Conservation (phyloP, 37 sponge, comb jelly and placozoan genomes). For the Lycopodina hypogea region DNA sequence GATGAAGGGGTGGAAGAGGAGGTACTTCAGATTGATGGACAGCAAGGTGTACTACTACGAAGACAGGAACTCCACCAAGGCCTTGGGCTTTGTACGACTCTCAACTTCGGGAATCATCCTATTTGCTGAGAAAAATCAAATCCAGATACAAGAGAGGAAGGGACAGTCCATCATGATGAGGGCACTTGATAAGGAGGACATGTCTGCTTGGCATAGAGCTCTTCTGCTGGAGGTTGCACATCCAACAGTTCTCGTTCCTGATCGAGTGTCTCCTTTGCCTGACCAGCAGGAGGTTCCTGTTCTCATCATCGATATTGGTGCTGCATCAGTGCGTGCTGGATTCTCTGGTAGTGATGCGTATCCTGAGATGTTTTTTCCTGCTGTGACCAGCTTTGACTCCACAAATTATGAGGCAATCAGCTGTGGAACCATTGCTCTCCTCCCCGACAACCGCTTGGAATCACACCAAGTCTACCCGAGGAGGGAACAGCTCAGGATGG, state of each 20-base stretch:
- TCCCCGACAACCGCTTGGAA: slow-evolving; percentile 38
- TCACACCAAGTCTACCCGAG: slow-evolving; percentile 53
- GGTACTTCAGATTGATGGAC: slow-evolving; percentile 65
- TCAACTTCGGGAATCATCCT: slow-evolving; percentile 22
- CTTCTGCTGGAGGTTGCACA: slow-evolving; percentile 58
- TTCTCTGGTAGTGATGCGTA: slow-evolving; percentile 53
- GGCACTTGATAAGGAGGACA: slow-evolving; percentile 33
- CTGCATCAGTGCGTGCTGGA: slow-evolving; percentile 76
- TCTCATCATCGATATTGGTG: slow-evolving; percentile 76
- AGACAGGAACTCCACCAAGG: slow-evolving; percentile 28
- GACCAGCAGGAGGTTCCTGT: slow-evolving; percentile 13
- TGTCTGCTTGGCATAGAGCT: slow-evolving; percentile 44
- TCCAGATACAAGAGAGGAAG: slow-evolving; percentile 29
- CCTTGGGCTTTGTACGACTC: slow-evolving; percentile 40
- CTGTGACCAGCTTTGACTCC: slow-evolving; percentile 54
- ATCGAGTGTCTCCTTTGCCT: slow-evolving; percentile 1
- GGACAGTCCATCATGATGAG: slow-evolving; percentile 42
- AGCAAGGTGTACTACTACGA: slow-evolving; percentile 77
- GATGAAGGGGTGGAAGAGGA: slow-evolving; percentile 70
- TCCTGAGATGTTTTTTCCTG: slow-evolving; percentile 80
- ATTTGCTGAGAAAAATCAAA: slow-evolving; percentile 29
- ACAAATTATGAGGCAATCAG: slow-evolving; percentile 20
- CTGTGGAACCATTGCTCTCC: slow-evolving; percentile 49
- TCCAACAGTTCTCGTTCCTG: slow-evolving; percentile 42
- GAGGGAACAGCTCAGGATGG: slow-evolving; percentile 43